Base-by-base conservation (phyloP, 2,888 invertebrate genomes). In the Caenorhabditis imperialis region DNA sequence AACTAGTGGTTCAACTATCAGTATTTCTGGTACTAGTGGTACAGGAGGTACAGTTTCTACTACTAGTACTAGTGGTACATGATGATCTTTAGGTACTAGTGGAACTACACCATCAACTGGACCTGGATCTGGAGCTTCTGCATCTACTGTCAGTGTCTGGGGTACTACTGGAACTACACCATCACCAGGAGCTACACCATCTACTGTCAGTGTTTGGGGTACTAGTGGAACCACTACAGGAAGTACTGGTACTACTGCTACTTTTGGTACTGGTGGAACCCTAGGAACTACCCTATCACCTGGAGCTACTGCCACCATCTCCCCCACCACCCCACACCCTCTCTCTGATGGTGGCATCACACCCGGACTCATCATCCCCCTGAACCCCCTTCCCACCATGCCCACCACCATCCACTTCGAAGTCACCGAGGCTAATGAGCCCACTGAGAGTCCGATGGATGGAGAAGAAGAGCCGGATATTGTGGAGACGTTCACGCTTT, bases 291-390 rank as follows among this genome's bases (percentile, higher is more conserved):
- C 44, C 6, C 22, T 22, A 44, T 22, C 23, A 2, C 22, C 44
- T 2, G 44, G 14, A 27, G 22, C n/a, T 14, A 50, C 50, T n/a
- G 7, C 20, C 0, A 51, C n/a, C 1, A 22, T 12, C 22, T n/a
- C 42, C 20, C 25, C 54, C 6, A 16, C 54, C 3, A 54, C 54
- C 30, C n/a, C 50, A 16, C 5, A 3, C 3, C 53, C 14, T 22
- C 38, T 62, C n/a, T 45, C 62, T 23, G 62, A 62, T 53, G 62
- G 62, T 25, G 62, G 10, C 10, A 27, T 25, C 5, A 62, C 62
- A 22, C 37, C 44, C 2, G 45, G 12, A 5, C 14, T 44, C 14
- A 22, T 62, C 8, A 12, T 47, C 10, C 44, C 53, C 10, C 8
- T 38, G 1, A 62, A 58, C 8, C n/a, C 47, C 1, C 12, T n/a